Evolutionary conservation across 2,888 invertebrate species (phyloP).

Genomic region (Petrolisthes manimaculis): DNA sequence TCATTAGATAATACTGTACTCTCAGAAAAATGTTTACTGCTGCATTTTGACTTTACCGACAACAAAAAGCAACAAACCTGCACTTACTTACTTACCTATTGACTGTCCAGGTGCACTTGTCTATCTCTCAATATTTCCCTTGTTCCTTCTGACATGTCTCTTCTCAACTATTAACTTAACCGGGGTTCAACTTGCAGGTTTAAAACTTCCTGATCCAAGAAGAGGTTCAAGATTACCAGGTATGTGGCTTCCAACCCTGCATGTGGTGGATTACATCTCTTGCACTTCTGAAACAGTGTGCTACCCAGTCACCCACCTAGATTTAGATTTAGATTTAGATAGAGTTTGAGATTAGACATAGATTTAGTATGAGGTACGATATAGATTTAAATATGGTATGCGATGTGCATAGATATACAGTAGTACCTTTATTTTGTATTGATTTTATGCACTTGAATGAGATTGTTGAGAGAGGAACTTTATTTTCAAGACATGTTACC

Average conservation of each 20-base stretch:
- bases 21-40: background rate
- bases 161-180: slow-evolving; percentile 41
- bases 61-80: slow-evolving; percentile 22
- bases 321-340: too few relatives aligned
- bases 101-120: background rate
- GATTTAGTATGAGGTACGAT: too few relatives aligned
- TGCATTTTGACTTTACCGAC: slow-evolving; percentile 35
- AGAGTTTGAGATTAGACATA: too few relatives aligned
- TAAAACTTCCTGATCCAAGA: slow-evolving; percentile 58
- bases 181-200: slow-evolving; percentile 59
- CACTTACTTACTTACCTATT: slow-evolving; percentile 14
- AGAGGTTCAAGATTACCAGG: slow-evolving; percentile 54
- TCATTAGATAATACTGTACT: background rate
- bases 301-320: background rate
- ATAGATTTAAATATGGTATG: too few relatives aligned
- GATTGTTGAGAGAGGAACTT: too few relatives aligned
- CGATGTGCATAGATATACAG: too few relatives aligned
- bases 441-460: too few relatives aligned
- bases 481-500: too few relatives aligned
- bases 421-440: too few relatives aligned
- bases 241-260: slow-evolving; percentile 45
- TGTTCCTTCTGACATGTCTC: slow-evolving; percentile 4
- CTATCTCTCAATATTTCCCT: background rate
- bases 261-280: slow-evolving; percentile 1
- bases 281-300: background rate